Evolutionary conservation across 2,888 invertebrate genomes (phyloP), one percentile per base, ranked within the genome.

Genomic region (Silvanus unidentatus): DNA sequence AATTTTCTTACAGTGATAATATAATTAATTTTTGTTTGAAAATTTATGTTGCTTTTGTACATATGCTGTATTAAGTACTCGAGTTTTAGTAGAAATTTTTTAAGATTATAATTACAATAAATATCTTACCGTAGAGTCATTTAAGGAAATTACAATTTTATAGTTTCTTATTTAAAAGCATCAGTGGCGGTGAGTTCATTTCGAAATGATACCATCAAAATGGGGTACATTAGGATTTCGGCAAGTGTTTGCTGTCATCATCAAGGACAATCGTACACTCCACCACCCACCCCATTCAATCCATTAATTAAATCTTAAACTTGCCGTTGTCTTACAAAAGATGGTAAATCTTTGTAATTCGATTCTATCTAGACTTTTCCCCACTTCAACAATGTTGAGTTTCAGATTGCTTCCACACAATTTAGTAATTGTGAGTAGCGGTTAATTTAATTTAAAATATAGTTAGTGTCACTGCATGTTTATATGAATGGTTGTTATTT

Each of bases 241-340:
- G 32, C n/a, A 37, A 37, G 4, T 16, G 37, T 37, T 37, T 52
- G 49, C 50, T 50, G 52, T 50, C 48, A 49, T 56, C 48, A 53
- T 42, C 45, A 42, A 53, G 46, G 51, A 52, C 50, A 53, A 57
- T 57, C 54, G 56, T 53, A 48, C 45, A 43, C 34, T 42, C 47
- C 32, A 32, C 37, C 14, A 13, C 2, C 14, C 15, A 27, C 43
- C 50, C 48, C 54, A 55, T 57, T 59, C 59, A 58, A 57, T 60
- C 57, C 58, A 57, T 57, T 62, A 64, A 64, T 62, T 62, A 61
- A 62, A 62, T 61, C 57, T 52, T 47, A 45, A 41, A 52, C 47
- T 49, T 52, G 55, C 50, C 43, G 49, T 57, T 57, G 54, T 49
- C 56, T 55, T 44, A 43, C 46, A 42, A 49, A 59, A 57, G 57